These are phyloP conservation scores for Borostomias antarcticus DNA, from an alignment of 2,797 vertebrate genomes.

Conservation along the genomic window DNA sequence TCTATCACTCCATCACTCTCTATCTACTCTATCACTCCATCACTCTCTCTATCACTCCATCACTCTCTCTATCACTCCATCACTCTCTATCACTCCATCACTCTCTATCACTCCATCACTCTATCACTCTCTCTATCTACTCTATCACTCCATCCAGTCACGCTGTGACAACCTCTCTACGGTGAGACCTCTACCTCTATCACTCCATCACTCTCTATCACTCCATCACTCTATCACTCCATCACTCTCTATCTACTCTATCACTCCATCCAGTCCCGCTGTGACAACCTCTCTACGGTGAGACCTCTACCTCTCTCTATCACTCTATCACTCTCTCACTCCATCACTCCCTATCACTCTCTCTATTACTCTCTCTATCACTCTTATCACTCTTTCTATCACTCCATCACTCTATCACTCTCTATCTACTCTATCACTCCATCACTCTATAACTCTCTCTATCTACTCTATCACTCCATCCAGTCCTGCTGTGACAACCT, in stretches of 20 bases:
- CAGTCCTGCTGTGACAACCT: not conserved
- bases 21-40: too few species aligned
- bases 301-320: not conserved
- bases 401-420: not conserved
- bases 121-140: not conserved
- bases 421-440: too few species aligned
- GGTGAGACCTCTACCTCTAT: not conserved
- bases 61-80: too few species aligned
- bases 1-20: too few species aligned
- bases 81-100: too few species aligned
- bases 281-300: not conserved
- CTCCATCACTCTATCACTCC: too few species aligned
- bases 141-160: too few species aligned
- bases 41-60: too few species aligned
- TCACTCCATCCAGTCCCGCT: not conserved
- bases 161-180: not conserved
- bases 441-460: too few species aligned
- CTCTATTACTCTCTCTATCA: too few species aligned
- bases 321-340: not conserved
- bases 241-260: not conserved
- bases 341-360: not conserved
- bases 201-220: not conserved
- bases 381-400: too few species aligned
- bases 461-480: not conserved
- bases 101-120: too few species aligned